A percentile compares a stretch with the other conserved stretches of the same genome.
Evolutionary conservation across 2,888 invertebrate species (phyloP).

Genomic region (Drosophila borealis): DNA sequence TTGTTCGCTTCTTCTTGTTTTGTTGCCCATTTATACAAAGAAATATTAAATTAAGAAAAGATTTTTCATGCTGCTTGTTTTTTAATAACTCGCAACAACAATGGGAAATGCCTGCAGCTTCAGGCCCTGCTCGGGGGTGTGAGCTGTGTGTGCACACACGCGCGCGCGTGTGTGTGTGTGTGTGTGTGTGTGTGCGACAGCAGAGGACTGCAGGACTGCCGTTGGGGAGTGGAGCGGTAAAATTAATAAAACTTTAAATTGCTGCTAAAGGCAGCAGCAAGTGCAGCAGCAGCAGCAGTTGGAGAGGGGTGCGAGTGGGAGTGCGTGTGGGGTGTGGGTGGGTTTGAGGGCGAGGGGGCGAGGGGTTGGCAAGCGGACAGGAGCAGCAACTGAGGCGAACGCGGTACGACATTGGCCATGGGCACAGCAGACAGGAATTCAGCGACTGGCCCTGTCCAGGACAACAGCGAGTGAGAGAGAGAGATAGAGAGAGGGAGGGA

Average conservation of each 20-base stretch:
- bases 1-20: constrained; percentile 23
- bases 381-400: background rate
- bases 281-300: constrained; percentile 23
- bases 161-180: constrained; percentile 20
- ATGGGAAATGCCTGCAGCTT: constrained; percentile 51
- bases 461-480: background rate
- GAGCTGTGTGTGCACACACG: constrained; percentile 2
- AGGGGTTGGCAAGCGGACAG: background rate
- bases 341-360: background rate
- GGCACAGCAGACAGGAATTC: constrained; percentile 58
- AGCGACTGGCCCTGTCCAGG: constrained; percentile 43
- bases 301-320: background rate
- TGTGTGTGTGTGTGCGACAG: constrained; percentile 10
- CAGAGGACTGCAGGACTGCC: constrained; percentile 15
- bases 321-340: no score
- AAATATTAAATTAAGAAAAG: constrained; percentile 77
- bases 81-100: constrained; percentile 77
- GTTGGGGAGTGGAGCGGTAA: constrained; percentile 41
- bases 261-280: constrained; percentile 57
- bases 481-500: background rate
- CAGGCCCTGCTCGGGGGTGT: constrained; percentile 8
- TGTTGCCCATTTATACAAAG: constrained; percentile 53
- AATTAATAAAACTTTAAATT: constrained; percentile 81
- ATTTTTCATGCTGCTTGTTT: constrained; percentile 71
- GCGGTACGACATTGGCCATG: constrained; percentile 58